phyloP scores from a whole-genome alignment of 1,140 invertebrate genomes.

The Ooceraea biroi region DNA sequence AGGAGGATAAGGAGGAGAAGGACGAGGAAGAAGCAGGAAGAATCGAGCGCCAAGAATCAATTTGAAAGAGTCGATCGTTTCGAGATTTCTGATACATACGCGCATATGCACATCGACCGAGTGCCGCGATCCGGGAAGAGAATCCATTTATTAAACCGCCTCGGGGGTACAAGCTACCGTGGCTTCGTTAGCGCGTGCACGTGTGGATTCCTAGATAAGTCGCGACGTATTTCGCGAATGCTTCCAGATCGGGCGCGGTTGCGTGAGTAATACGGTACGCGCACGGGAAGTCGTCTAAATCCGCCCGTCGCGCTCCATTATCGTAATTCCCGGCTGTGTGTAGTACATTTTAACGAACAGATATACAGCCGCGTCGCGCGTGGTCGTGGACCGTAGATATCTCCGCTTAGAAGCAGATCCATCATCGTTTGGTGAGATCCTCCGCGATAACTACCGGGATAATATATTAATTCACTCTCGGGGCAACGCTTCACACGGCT shows the following conservation, averaged over 20 bases:
- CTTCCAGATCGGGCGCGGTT: neutral
- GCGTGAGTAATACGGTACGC: neutral
- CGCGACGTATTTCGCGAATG: neutral
- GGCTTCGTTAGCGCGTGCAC: neutral
- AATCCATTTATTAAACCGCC: neutral
- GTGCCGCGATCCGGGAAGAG: too few relatives aligned
- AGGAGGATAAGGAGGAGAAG: neutral
- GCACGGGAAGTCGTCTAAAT: neutral
- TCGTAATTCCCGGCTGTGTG: neutral
- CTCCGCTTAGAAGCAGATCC: constrained; percentile 50
- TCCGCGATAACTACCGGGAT: constrained; percentile 51
- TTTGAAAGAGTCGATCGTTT: neutral
- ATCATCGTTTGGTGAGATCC: constrained; percentile 43
- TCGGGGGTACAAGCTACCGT: neutral
- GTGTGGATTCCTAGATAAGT: neutral
- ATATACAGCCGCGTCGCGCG: constrained; percentile 21
- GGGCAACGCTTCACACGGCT: constrained; percentile 51
- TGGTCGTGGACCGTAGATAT: constrained; percentile 26
- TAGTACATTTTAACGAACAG: constrained; percentile 19
- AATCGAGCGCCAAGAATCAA: neutral
- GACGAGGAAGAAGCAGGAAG: neutral
- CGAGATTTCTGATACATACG: neutral
- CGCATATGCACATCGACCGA: neutral
- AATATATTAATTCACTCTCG: constrained; percentile 58
- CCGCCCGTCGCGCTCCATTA: neutral